Base-by-base conservation (phyloP, 2,797 vertebrate genomes). In the Naso thynnoides region DNA sequence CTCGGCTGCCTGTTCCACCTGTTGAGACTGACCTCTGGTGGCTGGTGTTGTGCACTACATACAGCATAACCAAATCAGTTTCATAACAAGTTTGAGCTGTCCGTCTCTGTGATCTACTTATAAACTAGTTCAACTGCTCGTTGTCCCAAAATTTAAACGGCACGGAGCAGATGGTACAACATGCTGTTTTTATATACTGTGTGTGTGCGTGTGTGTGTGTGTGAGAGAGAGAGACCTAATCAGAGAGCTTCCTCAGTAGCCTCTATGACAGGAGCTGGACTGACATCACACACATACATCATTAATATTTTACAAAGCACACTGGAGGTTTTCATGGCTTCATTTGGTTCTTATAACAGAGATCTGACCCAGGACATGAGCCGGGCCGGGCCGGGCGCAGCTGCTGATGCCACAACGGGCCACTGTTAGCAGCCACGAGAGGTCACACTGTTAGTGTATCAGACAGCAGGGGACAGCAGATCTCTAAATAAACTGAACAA, bases 61-160 rank as follows among this genome's bases (percentile, higher is more conserved):
- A n/a, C n/a, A n/a, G n/a, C n/a, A n/a, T n/a, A n/a, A n/a, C n/a
- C n/a, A 6, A 38, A 38, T 38, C 13, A 38, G 36, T 38, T 6
- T 13, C 13, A 38, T 38, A 38, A 38, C 36, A 13, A 14, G 54
- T 60, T 69, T 14, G n/a, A 33, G 14, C 54, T 19, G 1, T 66
- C 55, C 0, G 9, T 70, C 45, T 9, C 42, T 24, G n/a, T 66
- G 81, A 48, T 84, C 85, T 24, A 84, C 65, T 83, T 83, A 4
- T 64, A 42, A 87, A 88, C 73, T 83, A 41, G 84, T 78, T 78
- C 65, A 79, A 13, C 16, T 18, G 42, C 29, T 48, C 15, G 8
- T 0, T 5, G 59, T 38, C 63, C 38, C 7, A 4, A 7, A 62
- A 8, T 2, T 26, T 19, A 56, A 52, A 1, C 62, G 3, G 38